phyloP scores from a whole-genome alignment of 2,888 invertebrate genomes.

The Xylota segnis region DNA sequence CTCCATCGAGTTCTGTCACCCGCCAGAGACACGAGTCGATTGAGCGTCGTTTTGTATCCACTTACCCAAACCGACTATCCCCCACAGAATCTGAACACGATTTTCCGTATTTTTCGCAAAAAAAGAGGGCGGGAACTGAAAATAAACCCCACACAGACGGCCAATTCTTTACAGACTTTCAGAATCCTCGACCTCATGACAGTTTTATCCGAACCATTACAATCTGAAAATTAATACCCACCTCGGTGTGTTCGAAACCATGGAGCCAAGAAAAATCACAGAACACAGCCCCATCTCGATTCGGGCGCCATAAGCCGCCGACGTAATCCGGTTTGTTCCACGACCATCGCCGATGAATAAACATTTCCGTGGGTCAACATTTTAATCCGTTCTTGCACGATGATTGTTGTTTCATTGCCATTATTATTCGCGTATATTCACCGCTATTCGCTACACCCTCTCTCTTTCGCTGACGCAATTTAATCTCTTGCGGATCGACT shows the following conservation, averaged over 20 bases:
- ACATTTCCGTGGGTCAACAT: conserved; percentile 73
- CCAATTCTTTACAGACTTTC: conserved; percentile 34
- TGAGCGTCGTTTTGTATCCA: neutral
- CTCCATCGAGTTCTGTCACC: neutral
- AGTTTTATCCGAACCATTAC: conserved; percentile 67
- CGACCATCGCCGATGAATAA: conserved; percentile 62
- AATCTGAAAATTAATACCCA: conserved; percentile 52
- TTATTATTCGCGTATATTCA: conserved; percentile 50
- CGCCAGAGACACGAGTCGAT: neutral
- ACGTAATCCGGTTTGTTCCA: conserved; percentile 54
- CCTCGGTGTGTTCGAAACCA: conserved; percentile 2
- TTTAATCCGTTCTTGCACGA: conserved; percentile 71
- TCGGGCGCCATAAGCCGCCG: conserved; percentile 42
- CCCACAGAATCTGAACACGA: conserved; percentile 25
- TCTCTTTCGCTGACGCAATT: conserved; percentile 41
- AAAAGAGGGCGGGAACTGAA: neutral
- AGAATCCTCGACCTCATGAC: conserved; percentile 47
- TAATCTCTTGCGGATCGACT: conserved; percentile 68
- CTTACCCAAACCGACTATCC: neutral
- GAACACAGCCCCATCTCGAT: conserved; percentile 26
- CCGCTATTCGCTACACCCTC: neutral
- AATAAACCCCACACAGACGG: neutral
- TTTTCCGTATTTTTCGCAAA: neutral
- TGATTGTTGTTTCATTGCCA: conserved; percentile 72
- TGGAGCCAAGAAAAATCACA: conserved; percentile 33